Evolutionary conservation across 1,140 invertebrate genomes (phyloP).

Genomic region (Phymastichus coffea): DNA sequence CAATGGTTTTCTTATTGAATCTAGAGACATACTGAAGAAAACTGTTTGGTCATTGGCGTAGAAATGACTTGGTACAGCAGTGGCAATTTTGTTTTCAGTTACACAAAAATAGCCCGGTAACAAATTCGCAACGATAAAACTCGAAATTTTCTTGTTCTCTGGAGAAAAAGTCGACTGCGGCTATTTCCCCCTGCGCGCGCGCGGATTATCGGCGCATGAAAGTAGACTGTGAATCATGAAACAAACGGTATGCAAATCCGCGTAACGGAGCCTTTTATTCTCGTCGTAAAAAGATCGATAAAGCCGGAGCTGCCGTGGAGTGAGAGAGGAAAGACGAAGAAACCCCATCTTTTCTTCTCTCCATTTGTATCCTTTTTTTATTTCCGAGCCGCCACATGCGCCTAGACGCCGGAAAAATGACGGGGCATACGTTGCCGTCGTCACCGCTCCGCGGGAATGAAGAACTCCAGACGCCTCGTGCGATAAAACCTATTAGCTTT

Average conservation of each 20-base stretch:
- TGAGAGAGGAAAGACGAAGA: conserved; percentile 25
- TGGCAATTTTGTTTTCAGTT: too few relatives aligned
- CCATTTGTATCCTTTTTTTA: conserved; percentile 14
- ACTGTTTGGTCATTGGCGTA: too few relatives aligned
- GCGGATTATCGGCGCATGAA: neutral
- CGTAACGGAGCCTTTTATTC: conserved; percentile 46
- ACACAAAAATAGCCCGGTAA: too few relatives aligned
- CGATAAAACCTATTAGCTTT: too few relatives aligned
- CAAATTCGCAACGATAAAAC: too few relatives aligned
- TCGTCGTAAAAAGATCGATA: conserved; percentile 46
- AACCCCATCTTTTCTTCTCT: conserved; percentile 15
- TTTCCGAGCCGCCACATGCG: conserved; percentile 9
- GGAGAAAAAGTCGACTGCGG: conserved; percentile 3
- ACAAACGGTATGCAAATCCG: conserved; percentile 44
- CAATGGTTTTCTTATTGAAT: too few relatives aligned
- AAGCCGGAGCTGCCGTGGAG: too few relatives aligned
- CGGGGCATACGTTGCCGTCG: conserved; percentile 39
- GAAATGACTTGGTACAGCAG: too few relatives aligned
- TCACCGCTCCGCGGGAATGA: conserved; percentile 37
- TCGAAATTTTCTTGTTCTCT: too few relatives aligned
- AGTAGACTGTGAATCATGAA: conserved; percentile 37
- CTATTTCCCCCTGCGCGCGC: neutral
- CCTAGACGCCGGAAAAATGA: conserved; percentile 41
- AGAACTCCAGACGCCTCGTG: too few relatives aligned
- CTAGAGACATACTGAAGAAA: too few relatives aligned